Evolutionary conservation across 2,797 vertebrate species (phyloP).

Genomic region (Ctenopoma kingsleyae): DNA sequence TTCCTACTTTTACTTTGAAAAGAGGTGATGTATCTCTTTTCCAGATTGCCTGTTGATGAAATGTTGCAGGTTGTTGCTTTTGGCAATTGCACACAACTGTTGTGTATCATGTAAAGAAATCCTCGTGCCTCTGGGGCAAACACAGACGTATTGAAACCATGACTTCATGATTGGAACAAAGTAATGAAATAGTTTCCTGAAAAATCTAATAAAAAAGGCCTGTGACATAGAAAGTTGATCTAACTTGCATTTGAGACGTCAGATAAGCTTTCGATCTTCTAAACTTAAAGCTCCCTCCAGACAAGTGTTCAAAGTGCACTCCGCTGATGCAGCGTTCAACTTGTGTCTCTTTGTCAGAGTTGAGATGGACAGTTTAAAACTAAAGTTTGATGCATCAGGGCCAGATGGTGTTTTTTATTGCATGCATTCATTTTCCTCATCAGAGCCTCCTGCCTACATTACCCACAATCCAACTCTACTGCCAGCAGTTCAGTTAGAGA

Average conservation of each 20-base stretch:
- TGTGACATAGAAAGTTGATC: background rate
- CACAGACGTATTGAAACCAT: constrained; percentile 7
- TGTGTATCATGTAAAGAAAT: constrained; percentile 26
- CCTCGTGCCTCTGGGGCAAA: background rate
- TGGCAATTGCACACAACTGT: constrained; percentile 33
- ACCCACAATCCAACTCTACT: no score
- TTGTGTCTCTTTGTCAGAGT: no score
- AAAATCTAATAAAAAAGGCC: background rate
- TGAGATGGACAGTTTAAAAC: background rate
- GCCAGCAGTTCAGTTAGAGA: background rate
- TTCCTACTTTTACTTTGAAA: constrained; percentile 24
- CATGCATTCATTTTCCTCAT: no score
- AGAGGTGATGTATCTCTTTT: constrained; percentile 25
- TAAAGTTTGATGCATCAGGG: background rate
- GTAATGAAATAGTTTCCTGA: constrained; percentile 15
- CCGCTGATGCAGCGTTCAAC: background rate
- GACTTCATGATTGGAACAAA: constrained; percentile 29
- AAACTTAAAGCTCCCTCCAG: background rate
- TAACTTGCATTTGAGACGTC: background rate
- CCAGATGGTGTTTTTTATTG: no score
- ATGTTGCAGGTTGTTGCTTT: constrained; percentile 53
- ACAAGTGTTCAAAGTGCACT: background rate
- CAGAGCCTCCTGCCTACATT: no score
- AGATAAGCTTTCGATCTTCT: background rate
- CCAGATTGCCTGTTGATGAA: constrained; percentile 49